Conservation (phyloP, 2,888 invertebrate species). For the Ernsta delagoae region DNA sequence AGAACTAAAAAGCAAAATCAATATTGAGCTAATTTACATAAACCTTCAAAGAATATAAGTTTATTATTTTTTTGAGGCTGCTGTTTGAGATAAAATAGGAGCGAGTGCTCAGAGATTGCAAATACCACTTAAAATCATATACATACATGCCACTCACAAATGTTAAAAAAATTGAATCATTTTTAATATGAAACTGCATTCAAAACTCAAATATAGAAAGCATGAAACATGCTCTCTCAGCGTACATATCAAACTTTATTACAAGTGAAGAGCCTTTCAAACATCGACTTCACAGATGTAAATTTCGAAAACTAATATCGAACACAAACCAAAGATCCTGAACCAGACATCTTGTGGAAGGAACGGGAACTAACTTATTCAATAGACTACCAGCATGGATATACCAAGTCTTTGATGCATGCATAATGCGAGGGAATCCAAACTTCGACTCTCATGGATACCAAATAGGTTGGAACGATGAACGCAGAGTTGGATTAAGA, state of each 20-base stretch:
- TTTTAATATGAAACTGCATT: neutral
- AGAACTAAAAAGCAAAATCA: too few species aligned
- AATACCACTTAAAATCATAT: too few species aligned
- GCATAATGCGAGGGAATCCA: constrained; percentile 30
- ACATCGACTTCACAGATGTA: constrained; percentile 9
- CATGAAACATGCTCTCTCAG: neutral
- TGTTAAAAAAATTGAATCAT: too few species aligned
- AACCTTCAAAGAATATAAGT: too few species aligned
- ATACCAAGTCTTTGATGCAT: constrained; percentile 30
- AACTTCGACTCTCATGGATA: constrained; percentile 24
- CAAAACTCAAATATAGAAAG: neutral
- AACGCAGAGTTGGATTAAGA: neutral
- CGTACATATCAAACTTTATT: constrained; percentile 14
- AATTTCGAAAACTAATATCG: constrained; percentile 22
- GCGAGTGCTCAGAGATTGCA: too few species aligned
- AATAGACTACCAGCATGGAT: constrained; percentile 31
- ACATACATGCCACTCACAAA: too few species aligned
- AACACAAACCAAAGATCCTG: constrained; percentile 25
- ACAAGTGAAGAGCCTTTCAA: constrained; percentile 10
- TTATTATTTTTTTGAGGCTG: too few species aligned
- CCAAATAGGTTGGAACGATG: constrained; percentile 5
- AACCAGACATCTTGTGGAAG: constrained; percentile 18
- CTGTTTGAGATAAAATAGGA: too few species aligned
- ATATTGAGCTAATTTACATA: too few species aligned
- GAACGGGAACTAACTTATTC: constrained; percentile 30